Evolutionary conservation across 2,888 invertebrate species (phyloP), one percentile per base, ranked within the genome.

Genomic region (Phyllotreta striolata): DNA sequence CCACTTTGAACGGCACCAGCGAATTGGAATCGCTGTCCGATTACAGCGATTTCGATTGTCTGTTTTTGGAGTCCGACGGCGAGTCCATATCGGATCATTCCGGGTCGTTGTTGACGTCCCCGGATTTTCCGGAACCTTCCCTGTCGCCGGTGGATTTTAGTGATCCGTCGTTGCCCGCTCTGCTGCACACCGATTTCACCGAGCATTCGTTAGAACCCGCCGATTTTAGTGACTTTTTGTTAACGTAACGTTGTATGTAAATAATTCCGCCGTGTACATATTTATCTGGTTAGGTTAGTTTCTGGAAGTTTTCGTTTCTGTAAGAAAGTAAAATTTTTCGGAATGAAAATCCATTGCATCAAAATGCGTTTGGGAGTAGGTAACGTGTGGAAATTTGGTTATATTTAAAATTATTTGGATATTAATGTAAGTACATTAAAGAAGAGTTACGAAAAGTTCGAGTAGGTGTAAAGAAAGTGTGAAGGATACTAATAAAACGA

Each of bases 1-100:
- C 88, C 0, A 87, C 89, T 0, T 81, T 92, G 65, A 77, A 66
- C 46, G 66, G 64, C 14, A 67, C 62, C 4, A 66, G 55, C 14
- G 55, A 58, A 52, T 10, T 58, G 57, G 49, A 67, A 55, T 46
- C 73, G 1, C 43, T 76, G 6, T 73, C 74, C 12, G 78, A 79
- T 66, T 79, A 75, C 63, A 76, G 74, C 38, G 60, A 60, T 9
- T 60, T 83, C 63, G 82, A 82, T 69, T 80, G 78, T 69, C 77
- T 85, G 24, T 78, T 85, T 39, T 76, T 88, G 63, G 87, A 87
- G 70, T 87, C 86, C 9, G 88, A 88, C 73, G 80, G 81, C 24
- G 81, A 82, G 70, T 81, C 80, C 3, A 76, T 80, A 62, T 80
- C 80, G n/a, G 77, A 82, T 67, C 81, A 81, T 70, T 80, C 80